Percentiles rank a stretch among this genome's conserved stretches.
phyloP scores from a whole-genome alignment of 2,113 vertebrate species.

The Erpornis zantholeuca region DNA sequence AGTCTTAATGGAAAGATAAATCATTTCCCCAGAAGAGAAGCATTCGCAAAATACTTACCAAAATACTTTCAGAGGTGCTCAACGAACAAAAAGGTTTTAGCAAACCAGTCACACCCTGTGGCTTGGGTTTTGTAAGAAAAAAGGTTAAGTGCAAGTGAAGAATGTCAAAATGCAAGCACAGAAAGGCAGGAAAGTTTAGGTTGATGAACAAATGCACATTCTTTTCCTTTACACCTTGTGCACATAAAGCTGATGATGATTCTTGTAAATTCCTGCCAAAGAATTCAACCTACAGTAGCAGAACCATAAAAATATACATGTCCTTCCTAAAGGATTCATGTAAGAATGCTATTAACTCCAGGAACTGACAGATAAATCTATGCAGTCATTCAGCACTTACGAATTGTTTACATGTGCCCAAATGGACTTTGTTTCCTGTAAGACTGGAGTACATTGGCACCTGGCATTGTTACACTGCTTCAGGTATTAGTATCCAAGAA shows the following conservation, averaged over 20 bases:
- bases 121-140: neutral
- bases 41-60: neutral
- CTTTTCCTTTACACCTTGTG: neutral
- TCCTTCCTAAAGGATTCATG: neutral
- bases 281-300: neutral
- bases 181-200: neutral
- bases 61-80: fast-evolving
- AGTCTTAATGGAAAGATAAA: neutral
- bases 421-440: neutral
- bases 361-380: neutral
- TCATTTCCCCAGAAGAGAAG: neutral
- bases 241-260: neutral
- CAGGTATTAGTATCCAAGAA: neutral
- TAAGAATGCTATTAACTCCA: neutral
- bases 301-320: neutral
- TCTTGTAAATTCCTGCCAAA: neutral
- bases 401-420: neutral
- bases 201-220: neutral
- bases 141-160: neutral
- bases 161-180: neutral
- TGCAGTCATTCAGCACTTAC: neutral
- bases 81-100: neutral
- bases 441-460: neutral
- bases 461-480: neutral
- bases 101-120: neutral